These are phyloP conservation scores for Sarcophaga rosellei DNA, from an alignment of 2,888 invertebrate species.

Conservation along the genomic window DNA sequence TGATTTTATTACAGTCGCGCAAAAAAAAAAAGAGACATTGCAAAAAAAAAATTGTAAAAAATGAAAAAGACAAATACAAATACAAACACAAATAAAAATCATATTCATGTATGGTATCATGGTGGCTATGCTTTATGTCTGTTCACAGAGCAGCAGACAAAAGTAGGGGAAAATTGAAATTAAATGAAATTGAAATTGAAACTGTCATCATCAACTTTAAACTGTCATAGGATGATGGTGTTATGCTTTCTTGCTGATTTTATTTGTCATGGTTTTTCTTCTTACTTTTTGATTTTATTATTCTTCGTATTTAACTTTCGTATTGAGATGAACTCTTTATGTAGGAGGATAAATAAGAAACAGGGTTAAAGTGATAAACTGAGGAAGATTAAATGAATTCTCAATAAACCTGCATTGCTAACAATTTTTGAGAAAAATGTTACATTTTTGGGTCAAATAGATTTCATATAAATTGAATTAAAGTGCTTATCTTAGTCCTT, in stretches of 20 bases:
- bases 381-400: too few relatives aligned
- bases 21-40: constrained; percentile 7
- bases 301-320: too few relatives aligned
- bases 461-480: too few relatives aligned
- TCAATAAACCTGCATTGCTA: too few relatives aligned
- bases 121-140: neutral
- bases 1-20: constrained; percentile 68
- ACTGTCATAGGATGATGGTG: constrained; percentile 11
- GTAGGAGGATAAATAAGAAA: too few relatives aligned
- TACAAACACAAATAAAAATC: neutral
- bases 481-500: too few relatives aligned
- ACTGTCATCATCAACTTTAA: constrained; percentile 64
- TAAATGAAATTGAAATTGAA: constrained; percentile 60
- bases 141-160: neutral
- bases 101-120: neutral
- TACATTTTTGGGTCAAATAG: too few relatives aligned
- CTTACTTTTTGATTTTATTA: constrained; percentile 3
- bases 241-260: constrained; percentile 8
- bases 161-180: constrained; percentile 5
- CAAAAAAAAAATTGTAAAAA: too few relatives aligned
- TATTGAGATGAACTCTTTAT: constrained; percentile 10
- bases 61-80: neutral
- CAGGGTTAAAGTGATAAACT: too few relatives aligned
- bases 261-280: neutral
- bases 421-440: too few relatives aligned